Base-by-base conservation (phyloP, 1,140 invertebrate species). In the Branchinecta lindahli region DNA sequence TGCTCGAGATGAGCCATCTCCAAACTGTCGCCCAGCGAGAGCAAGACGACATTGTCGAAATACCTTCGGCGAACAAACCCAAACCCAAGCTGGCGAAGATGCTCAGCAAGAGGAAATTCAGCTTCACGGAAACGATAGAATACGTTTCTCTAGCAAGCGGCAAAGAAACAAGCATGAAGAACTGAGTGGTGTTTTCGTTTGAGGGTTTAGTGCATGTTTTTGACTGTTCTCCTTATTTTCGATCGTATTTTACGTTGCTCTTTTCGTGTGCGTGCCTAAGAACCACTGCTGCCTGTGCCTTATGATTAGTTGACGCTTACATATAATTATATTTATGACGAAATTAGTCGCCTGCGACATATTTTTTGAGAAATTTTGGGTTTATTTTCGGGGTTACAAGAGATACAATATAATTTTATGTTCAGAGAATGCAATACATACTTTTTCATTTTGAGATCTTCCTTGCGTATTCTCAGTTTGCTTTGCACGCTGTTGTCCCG, bases 11-110 rank as follows among this genome's bases (percentile, higher is more conserved):
- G 71, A 10, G 46, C 68, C 44, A 45, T 68, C 10, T 67, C 12
- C 66, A 18, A 67, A 70, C 69, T n/a, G 75, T 74, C 8, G 74
- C 74, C n/a, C 73, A 75, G 65, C 72, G 74, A n/a, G 75, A 76
- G 66, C 77, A 78, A 70, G 74, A 75, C 12, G 66, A 52, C 44
- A 44, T 45, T 45, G 33, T 45, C 52, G 52, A 70, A 69, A 44
- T 66, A 9, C 69, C 69, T 7, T 33, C 33, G 33, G 33, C 52
- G 15, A 66, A 44, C n/a, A 69, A 47, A 33, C 33, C 67, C 45
- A 68, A 68, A 46, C 68, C 68, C 0, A 68, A 45, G 10, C 68
- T 72, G n/a, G 68, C 68, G 46, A 72, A 70, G 68, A 72, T 65
- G 10, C 71, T 72, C 15, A 72, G 68, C 68, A 72, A 72, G 45